Conservation (phyloP, 2,797 vertebrate species). For the Cyprinodon diabolis region DNA sequence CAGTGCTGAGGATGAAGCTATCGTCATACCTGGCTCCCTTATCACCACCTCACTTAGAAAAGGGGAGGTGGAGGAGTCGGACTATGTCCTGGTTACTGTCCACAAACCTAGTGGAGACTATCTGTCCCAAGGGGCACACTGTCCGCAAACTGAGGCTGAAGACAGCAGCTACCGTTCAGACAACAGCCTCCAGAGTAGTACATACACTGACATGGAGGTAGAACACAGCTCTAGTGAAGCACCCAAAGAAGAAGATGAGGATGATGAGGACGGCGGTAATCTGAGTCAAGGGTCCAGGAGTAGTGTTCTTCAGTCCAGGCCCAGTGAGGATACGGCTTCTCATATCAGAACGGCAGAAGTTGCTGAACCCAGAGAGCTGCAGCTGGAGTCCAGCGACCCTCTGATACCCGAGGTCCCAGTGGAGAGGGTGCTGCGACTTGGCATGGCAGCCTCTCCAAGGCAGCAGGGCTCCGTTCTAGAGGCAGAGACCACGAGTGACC, state of each 20-base stretch:
- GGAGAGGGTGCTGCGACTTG: constrained; percentile 81
- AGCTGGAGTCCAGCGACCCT: constrained; percentile 70
- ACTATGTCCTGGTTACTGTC: constrained; percentile 96
- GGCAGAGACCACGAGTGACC: constrained; percentile 33
- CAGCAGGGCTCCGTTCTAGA: constrained; percentile 70
- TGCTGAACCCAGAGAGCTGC: constrained; percentile 38
- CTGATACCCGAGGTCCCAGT: constrained; percentile 77
- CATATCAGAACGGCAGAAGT: constrained; percentile 42
- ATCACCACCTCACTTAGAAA: constrained; percentile 96
- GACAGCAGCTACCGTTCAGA: constrained; percentile 79
- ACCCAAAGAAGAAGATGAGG: constrained; percentile 69
- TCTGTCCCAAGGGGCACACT: constrained; percentile 74
- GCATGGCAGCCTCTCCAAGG: constrained; percentile 69
- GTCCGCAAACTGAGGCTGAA: constrained; percentile 46
- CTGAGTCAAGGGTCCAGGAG: constrained; percentile 72
- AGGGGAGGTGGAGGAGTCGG: constrained; percentile 96
- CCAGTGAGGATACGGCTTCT: constrained; percentile 40
- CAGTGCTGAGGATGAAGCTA: constrained; percentile 94
- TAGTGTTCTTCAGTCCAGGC: constrained; percentile 63
- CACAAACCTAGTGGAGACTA: constrained; percentile 92
- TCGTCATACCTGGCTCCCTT: constrained; percentile 95
- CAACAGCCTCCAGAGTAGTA: constrained; percentile 88
- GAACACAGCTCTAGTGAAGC: constrained; percentile 48
- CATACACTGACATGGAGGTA: constrained; percentile 73
- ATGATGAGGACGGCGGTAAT: constrained; percentile 74